phyloP scores from a whole-genome alignment of 23 tunicate species.

The Phallusia fumigata region DNA sequence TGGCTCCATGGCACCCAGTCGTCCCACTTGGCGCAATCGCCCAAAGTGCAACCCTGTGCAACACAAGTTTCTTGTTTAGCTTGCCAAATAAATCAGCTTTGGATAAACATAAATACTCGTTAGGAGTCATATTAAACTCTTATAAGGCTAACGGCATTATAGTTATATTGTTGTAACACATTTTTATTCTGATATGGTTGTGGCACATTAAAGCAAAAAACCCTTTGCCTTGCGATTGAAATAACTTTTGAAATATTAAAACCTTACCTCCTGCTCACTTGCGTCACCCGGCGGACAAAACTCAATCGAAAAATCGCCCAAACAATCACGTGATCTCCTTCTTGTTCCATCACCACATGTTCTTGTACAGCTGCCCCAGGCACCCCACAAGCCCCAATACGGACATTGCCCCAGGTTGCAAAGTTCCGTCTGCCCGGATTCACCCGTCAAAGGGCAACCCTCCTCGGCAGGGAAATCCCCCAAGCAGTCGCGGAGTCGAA shows the following conservation, averaged over 20 bases:
- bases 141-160: no score
- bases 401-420: constrained; percentile 40
- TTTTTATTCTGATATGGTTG: no score
- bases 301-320: constrained; percentile 56
- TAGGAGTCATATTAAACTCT: no score
- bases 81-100: no score
- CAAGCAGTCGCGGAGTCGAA: constrained; percentile 35
- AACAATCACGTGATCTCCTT: constrained; percentile 41
- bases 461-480: constrained; percentile 35
- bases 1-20: constrained; percentile 46
- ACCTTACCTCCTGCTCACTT: background rate
- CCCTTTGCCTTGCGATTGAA: no score
- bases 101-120: no score
- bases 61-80: no score
- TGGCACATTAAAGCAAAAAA: no score
- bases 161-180: no score
- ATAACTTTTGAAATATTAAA: background rate
- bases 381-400: constrained; percentile 42
- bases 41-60: constrained; percentile 33
- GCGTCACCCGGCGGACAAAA: constrained; percentile 26
- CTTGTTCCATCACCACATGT: constrained; percentile 38
- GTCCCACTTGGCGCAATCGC: constrained; percentile 34
- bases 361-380: constrained; percentile 36
- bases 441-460: constrained; percentile 30
- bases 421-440: background rate